These are phyloP conservation scores for Nerophis ophidion DNA, from an alignment of 2,113 vertebrate species.

Conservation along the genomic window DNA sequence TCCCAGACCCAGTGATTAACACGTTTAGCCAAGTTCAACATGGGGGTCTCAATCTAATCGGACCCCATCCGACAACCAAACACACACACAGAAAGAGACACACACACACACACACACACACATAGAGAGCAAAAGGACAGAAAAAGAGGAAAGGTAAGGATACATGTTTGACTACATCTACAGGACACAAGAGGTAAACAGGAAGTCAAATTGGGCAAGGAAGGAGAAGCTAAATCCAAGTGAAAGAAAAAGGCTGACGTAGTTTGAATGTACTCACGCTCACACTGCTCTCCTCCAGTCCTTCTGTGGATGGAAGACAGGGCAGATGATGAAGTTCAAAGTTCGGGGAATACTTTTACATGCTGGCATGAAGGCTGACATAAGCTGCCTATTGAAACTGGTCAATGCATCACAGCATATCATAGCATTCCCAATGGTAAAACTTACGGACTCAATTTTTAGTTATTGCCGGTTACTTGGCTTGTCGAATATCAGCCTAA, in stretches of 20 bases:
- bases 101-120: slow-evolving; percentile 22
- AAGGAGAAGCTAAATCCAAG: slow-evolving; percentile 28
- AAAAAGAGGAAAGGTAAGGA: slow-evolving; percentile 65
- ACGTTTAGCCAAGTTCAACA: slow-evolving; percentile 79
- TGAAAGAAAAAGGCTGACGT: slow-evolving; percentile 1
- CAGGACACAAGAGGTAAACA: slow-evolving; percentile 52
- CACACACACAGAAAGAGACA: slow-evolving; percentile 29
- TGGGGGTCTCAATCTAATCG: slow-evolving; percentile 75
- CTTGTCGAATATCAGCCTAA: too few relatives aligned
- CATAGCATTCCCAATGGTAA: too few relatives aligned
- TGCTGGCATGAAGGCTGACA: too few relatives aligned
- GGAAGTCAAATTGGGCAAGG: slow-evolving; percentile 48
- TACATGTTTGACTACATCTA: slow-evolving; percentile 55
- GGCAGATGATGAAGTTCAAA: too few relatives aligned
- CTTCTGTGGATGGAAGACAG: slow-evolving; percentile 51
- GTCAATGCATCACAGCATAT: too few relatives aligned
- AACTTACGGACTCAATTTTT: too few relatives aligned
- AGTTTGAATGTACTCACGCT: slow-evolving; percentile 61
- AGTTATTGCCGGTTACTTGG: too few relatives aligned
- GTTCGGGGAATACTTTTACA: too few relatives aligned
- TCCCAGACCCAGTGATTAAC: slow-evolving; percentile 96
- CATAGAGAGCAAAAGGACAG: slow-evolving; percentile 49
- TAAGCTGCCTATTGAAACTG: too few relatives aligned
- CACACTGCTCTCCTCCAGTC: slow-evolving; percentile 59
- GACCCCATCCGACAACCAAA: slow-evolving; percentile 29